These are phyloP conservation scores for Zelostemma sp. DNA, from an alignment of 1,140 invertebrate species.

Conservation along the genomic window DNA sequence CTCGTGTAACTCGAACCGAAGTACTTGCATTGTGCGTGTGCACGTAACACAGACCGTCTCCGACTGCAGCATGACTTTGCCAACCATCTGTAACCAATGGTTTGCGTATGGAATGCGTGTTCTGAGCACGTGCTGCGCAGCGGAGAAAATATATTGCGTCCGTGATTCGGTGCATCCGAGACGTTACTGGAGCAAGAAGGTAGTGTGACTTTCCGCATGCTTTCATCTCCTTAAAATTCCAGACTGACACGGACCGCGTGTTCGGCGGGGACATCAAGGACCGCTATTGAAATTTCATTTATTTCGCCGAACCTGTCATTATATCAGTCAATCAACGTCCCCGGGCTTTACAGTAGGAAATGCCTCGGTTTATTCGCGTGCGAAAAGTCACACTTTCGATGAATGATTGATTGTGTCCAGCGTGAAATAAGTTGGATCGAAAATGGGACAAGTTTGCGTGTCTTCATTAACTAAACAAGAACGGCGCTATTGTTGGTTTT, in stretches of 20 bases:
- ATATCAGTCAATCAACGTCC: background rate
- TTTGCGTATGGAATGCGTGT: conserved; percentile 50
- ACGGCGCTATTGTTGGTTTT: no score
- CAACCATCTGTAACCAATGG: conserved; percentile 53
- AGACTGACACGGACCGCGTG: background rate
- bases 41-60: conserved; percentile 26
- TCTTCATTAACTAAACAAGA: no score
- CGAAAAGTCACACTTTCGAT: no score
- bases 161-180: conserved; percentile 23
- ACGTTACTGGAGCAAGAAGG: conserved; percentile 33
- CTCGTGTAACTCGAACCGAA: conserved; percentile 35
- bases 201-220: conserved; percentile 17
- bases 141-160: conserved; percentile 38
- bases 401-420: no score
- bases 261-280: background rate
- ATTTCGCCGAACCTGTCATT: background rate
- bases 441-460: no score
- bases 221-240: conserved; percentile 14
- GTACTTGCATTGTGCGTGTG: conserved; percentile 26
- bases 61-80: conserved; percentile 37
- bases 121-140: conserved; percentile 52
- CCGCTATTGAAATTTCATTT: conserved; percentile 4
- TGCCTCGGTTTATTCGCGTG: no score
- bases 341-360: no score
- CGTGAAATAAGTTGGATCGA: no score